These are phyloP conservation scores for Spongilla lacustris DNA, from an alignment of 37 sponge, comb jelly and placozoan species.

Conservation along the genomic window DNA sequence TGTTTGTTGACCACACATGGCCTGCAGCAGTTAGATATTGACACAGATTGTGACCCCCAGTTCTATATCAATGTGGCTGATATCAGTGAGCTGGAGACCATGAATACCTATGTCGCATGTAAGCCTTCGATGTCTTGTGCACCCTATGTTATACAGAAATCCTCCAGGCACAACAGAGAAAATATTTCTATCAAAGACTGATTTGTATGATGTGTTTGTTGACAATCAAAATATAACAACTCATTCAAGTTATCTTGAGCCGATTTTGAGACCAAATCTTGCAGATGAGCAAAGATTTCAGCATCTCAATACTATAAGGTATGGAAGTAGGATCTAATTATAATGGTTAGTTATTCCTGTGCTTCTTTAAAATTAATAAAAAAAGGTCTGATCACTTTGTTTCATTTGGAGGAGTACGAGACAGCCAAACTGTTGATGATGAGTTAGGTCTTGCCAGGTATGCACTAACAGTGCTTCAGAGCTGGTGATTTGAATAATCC, in stretches of 20 bases:
- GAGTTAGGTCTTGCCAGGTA: not conserved
- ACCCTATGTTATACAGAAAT: not conserved
- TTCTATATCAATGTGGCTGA: conserved; percentile 94
- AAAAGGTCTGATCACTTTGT: not conserved
- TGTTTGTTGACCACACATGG: conserved; percentile 69
- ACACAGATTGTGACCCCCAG: conserved; percentile 69
- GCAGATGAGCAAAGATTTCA: conserved; percentile 58
- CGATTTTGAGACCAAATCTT: conserved; percentile 43
- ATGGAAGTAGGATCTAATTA: not conserved
- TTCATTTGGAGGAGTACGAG: not conserved
- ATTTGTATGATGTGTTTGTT: conserved; percentile 85
- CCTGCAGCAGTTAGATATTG: conserved; percentile 27
- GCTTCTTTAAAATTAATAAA: too few species aligned
- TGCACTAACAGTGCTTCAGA: too few species aligned
- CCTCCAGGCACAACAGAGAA: conserved; percentile 87
- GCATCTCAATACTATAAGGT: conserved; percentile 56
- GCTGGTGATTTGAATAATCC: too few species aligned
- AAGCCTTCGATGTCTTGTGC: not conserved
- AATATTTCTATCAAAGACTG: conserved; percentile 75
- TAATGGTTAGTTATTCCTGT: not conserved
- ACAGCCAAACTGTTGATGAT: not conserved
- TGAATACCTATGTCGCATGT: conserved; percentile 84
- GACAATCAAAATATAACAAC: conserved; percentile 36
- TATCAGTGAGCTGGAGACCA: conserved; percentile 54
- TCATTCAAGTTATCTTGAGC: conserved; percentile 33